Base-by-base conservation (phyloP, 1,140 invertebrate genomes). In the Leptonema lineaticorne region DNA sequence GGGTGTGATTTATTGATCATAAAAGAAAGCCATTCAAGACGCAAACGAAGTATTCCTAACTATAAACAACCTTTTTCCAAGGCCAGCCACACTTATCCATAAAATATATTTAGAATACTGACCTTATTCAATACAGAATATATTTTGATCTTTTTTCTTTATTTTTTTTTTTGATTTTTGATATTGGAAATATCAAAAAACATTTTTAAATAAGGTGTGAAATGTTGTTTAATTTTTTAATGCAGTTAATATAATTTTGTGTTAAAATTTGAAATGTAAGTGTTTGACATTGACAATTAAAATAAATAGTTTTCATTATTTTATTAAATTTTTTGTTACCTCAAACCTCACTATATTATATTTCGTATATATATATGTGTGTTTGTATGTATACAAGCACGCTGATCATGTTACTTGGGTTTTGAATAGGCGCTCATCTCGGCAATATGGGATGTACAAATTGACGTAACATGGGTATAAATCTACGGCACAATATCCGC, bases 1-100 rank as follows among this genome's bases (percentile, higher is more conserved):
- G 18, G 48, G 50, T 59, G 53, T 68, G 69, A 71, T 71, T 68
- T 71, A 71, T 71, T 65, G 66, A 20, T 66, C 69, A 29, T 71
- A 71, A 69, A 71, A 68, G 59, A 41, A 68, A 68, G 50, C 56
- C 66, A 71, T 68, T 71, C 58, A 45, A 62, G 62, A 50, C 50
- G 20, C 50, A 53, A 53, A 53, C 50, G 50, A 26, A 53, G 50
- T 53, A 22, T 53, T 53, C 50, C 50, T 14, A 53, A 53, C 50
- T 53, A 53, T 53, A 22, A 53, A 26, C 50, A 53, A 53, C 50
- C 50, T 53, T 53, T 53, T 53, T 53, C 24, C 50, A 53, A 53
- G 50, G 50, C 20, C 50, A 22, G 27, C 50, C 7, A 53, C 50
- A 53, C 5, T 41, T 11, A 41, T 41, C 37, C 11, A 16, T 41